phyloP scores from a whole-genome alignment of 2,113 vertebrate genomes.

The Eolophus roseicapilla region DNA sequence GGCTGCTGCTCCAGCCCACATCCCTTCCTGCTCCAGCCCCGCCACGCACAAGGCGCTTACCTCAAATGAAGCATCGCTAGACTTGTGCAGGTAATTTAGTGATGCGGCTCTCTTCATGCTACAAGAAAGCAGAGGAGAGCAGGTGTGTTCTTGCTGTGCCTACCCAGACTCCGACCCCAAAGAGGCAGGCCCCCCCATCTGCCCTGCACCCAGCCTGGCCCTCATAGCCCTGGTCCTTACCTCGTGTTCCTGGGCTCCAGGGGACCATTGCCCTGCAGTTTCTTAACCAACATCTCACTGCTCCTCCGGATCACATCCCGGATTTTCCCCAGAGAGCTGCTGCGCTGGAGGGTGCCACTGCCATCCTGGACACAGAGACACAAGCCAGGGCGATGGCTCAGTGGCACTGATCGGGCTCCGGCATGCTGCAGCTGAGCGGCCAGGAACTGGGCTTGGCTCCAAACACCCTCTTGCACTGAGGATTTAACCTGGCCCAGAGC shows the following conservation, averaged over 20 bases:
- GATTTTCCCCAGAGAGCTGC: constrained; percentile 91
- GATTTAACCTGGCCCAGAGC: background rate
- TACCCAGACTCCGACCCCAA: background rate
- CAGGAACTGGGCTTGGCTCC: background rate
- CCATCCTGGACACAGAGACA: constrained; percentile 85
- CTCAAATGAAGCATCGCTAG: constrained; percentile 84
- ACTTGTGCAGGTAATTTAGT: constrained; percentile 90
- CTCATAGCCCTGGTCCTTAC: background rate
- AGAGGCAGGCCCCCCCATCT: background rate
- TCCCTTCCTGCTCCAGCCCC: background rate
- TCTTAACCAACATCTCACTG: constrained; percentile 96
- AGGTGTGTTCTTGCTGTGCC: background rate
- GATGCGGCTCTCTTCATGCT: constrained; percentile 97
- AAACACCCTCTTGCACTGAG: background rate
- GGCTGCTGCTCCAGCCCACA: background rate
- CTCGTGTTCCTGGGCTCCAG: constrained; percentile 82
- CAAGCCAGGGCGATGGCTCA: background rate
- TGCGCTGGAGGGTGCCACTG: constrained; percentile 87
- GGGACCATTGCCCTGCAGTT: constrained; percentile 88
- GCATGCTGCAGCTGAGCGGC: background rate
- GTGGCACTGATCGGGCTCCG: background rate
- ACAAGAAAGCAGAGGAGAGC: constrained; percentile 15
- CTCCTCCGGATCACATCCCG: constrained; percentile 91
- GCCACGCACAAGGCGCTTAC: constrained; percentile 50
- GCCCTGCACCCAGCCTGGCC: no score